These are phyloP conservation scores for Natrix natrix DNA, from an alignment of 2,797 vertebrate species.

Conservation along the genomic window DNA sequence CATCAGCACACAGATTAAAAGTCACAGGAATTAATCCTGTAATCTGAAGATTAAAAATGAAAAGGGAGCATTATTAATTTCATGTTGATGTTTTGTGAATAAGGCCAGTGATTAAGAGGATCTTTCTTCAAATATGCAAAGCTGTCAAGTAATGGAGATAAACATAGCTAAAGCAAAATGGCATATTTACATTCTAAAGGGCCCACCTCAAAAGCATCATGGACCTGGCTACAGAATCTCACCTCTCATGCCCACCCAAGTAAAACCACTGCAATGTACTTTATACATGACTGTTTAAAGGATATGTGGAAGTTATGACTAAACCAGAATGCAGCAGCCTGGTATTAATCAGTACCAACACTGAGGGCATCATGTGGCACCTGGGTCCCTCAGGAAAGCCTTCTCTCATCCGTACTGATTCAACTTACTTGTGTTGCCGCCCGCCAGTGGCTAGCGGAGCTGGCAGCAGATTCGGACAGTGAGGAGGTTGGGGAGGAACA, in stretches of 20 bases:
- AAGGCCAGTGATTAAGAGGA: slow-evolving; percentile 8
- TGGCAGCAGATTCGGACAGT: too few relatives aligned
- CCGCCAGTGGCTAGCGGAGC: too few relatives aligned
- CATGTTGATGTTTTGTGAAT: not conserved
- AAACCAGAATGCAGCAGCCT: not conserved
- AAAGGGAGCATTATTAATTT: not conserved
- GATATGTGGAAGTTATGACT: not conserved
- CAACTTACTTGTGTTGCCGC: not conserved
- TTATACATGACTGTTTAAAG: not conserved
- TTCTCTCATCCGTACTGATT: not conserved
- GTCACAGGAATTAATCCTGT: slow-evolving; percentile 11
- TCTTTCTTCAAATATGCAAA: slow-evolving; percentile 16
- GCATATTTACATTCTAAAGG: slow-evolving; percentile 12
- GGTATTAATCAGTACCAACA: not conserved
- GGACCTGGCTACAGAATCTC: not conserved
- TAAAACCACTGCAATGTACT: not conserved
- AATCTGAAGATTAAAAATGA: slow-evolving; percentile 13
- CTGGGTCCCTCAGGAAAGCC: not conserved
- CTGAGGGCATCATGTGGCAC: not conserved
- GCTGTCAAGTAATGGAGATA: not conserved
- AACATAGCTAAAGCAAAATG: not conserved
- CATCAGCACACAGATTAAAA: not conserved
- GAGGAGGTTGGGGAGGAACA: too few relatives aligned
- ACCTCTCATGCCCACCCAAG: not conserved
- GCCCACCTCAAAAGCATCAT: too few relatives aligned